These are phyloP conservation scores for Lucifuga dentata DNA, from an alignment of 2,113 vertebrate genomes.

Conservation along the genomic window DNA sequence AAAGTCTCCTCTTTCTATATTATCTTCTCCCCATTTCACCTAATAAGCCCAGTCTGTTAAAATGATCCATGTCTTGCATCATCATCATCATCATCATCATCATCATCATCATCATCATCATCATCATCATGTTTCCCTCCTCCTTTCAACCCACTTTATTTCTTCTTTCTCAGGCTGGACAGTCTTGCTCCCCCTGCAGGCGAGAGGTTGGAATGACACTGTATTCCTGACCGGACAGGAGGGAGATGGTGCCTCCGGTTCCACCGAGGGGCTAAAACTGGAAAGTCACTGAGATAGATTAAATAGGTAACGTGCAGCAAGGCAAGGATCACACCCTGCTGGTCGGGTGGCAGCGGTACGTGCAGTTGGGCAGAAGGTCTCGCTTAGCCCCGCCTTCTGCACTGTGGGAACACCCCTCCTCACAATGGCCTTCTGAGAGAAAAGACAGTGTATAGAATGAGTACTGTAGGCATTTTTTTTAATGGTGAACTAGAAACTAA, in stretches of 20 bases:
- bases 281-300: slow-evolving; percentile 72
- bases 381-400: slow-evolving; percentile 61
- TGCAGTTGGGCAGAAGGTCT: slow-evolving; percentile 74
- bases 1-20: slow-evolving; percentile 24
- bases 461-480: too few relatives aligned
- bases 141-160: slow-evolving; percentile 26
- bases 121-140: slow-evolving; percentile 55
- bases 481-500: too few relatives aligned
- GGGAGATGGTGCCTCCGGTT: slow-evolving; percentile 70
- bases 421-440: slow-evolving; percentile 73
- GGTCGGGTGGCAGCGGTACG: slow-evolving; percentile 80
- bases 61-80: slow-evolving; percentile 53
- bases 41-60: slow-evolving; percentile 52
- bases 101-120: slow-evolving; percentile 29
- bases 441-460: background rate
- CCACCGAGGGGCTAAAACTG: slow-evolving; percentile 77
- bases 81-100: slow-evolving; percentile 17
- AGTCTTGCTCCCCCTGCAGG: slow-evolving; percentile 81
- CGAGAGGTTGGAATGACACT: slow-evolving; percentile 75
- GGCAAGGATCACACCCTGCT: slow-evolving; percentile 80
- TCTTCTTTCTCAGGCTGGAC: slow-evolving; percentile 73
- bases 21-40: slow-evolving; percentile 35
- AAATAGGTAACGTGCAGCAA: slow-evolving; percentile 62
- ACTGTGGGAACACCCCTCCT: slow-evolving; percentile 76
- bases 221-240: slow-evolving; percentile 80